A percentile compares a stretch with the other conserved stretches of the same genome.
phyloP scores from a whole-genome alignment of 2,888 invertebrate genomes.

The Sisyra terminalis region DNA sequence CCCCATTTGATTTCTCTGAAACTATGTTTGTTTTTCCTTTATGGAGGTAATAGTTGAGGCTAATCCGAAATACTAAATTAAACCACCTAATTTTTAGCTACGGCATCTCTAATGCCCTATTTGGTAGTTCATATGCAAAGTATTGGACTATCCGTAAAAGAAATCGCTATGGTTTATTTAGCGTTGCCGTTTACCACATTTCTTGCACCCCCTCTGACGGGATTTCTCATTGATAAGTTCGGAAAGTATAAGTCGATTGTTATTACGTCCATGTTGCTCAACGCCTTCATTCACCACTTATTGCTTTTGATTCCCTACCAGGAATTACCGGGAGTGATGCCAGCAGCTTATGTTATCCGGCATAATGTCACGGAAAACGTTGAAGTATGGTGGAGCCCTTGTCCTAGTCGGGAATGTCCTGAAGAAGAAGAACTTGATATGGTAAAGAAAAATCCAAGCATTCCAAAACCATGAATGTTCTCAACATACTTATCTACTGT shows the following conservation, averaged over 20 bases:
- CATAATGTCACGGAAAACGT: conserved; percentile 54
- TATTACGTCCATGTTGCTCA: conserved; percentile 56
- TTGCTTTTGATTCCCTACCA: conserved; percentile 64
- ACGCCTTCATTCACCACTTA: conserved; percentile 65
- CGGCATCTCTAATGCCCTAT: conserved; percentile 71
- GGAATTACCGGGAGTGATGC: conserved; percentile 58
- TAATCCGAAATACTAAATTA: not conserved
- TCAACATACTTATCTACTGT: no score
- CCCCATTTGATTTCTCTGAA: conserved; percentile 66
- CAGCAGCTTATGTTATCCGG: conserved; percentile 57
- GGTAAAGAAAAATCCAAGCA: conserved; percentile 28
- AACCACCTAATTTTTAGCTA: conserved; percentile 35
- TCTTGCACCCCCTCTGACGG: conserved; percentile 68
- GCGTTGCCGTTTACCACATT: conserved; percentile 76
- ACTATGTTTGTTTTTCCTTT: conserved; percentile 67
- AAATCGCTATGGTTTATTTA: conserved; percentile 75
- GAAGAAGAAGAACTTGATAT: conserved; percentile 56
- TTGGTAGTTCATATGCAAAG: conserved; percentile 83
- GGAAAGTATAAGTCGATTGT: conserved; percentile 74
- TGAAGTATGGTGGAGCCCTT: conserved; percentile 75
- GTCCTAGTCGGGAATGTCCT: conserved; percentile 63
- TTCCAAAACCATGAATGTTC: no score
- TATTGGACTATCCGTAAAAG: conserved; percentile 70
- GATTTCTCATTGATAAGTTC: conserved; percentile 72
- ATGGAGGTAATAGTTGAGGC: conserved; percentile 38